phyloP scores from a whole-genome alignment of 2,113 vertebrate genomes.

The Cyanoliseus patagonus region DNA sequence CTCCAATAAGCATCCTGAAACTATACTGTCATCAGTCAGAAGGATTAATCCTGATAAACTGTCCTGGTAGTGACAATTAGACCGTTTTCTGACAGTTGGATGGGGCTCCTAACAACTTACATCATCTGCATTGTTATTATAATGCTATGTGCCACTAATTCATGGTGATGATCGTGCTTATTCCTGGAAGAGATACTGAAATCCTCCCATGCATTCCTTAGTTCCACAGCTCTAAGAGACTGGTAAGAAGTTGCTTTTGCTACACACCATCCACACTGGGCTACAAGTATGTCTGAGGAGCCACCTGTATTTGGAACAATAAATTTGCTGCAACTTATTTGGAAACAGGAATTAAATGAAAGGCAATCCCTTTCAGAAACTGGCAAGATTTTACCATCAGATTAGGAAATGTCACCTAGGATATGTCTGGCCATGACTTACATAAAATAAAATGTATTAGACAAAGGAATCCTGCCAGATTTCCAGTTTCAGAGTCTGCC shows the following conservation, averaged over 20 bases:
- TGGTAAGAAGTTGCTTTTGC: neutral
- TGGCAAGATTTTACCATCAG: neutral
- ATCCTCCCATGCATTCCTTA: neutral
- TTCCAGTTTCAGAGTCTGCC: neutral
- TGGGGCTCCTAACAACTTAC: neutral
- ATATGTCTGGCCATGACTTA: neutral
- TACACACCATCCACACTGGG: neutral
- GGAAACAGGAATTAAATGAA: neutral
- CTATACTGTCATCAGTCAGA: neutral
- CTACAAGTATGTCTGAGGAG: neutral
- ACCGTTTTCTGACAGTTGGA: neutral
- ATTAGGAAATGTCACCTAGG: neutral
- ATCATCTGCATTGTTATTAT: neutral
- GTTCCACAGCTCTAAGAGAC: neutral
- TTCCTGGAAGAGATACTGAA: neutral
- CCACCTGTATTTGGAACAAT: neutral
- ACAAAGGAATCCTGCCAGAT: neutral
- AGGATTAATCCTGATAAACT: neutral
- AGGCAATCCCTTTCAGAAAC: neutral
- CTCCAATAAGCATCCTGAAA: neutral
- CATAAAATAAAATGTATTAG: neutral
- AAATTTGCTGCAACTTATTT: neutral
- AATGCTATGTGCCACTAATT: neutral
- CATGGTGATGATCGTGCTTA: rapidly evolving
- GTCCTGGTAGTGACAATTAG: neutral